Evolutionary conservation across 2,888 invertebrate genomes (phyloP).

Genomic region (Zhuqinia jingwanae): DNA sequence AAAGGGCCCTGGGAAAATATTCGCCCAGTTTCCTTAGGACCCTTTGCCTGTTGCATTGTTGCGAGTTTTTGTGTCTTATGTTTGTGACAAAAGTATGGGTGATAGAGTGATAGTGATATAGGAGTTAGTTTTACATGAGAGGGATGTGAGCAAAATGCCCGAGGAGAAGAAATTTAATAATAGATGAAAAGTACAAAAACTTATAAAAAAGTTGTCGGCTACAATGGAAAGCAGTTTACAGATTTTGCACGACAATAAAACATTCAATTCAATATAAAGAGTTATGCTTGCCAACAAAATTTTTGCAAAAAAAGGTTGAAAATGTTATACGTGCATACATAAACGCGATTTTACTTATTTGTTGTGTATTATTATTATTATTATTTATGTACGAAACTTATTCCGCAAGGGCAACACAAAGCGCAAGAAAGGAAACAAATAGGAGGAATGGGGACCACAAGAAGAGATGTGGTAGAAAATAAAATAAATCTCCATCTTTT

Average conservation of each 20-base stretch:
- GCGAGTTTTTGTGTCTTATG: neutral
- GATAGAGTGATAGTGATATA: too few relatives aligned
- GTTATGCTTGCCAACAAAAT: conserved; percentile 12
- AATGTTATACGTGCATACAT: conserved; percentile 2
- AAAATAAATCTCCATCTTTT: conserved; percentile 9
- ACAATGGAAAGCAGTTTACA: too few relatives aligned
- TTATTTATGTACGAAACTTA: conserved; percentile 10
- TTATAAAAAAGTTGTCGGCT: conserved; percentile 4
- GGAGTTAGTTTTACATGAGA: neutral
- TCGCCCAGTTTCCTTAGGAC: conserved; percentile 32
- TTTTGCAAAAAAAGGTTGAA: conserved; percentile 25
- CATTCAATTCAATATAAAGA: too few relatives aligned
- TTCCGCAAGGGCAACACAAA: too few relatives aligned
- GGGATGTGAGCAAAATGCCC: neutral
- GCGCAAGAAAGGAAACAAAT: neutral
- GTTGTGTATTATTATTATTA: too few relatives aligned
- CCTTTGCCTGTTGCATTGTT: neutral
- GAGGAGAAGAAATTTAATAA: neutral
- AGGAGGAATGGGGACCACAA: too few relatives aligned
- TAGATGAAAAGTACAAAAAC: neutral
- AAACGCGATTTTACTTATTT: neutral
- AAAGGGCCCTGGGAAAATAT: conserved; percentile 63
- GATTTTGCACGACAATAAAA: too few relatives aligned
- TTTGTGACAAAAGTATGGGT: conserved; percentile 5
- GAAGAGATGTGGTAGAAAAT: neutral